Conservation (phyloP, 2,888 invertebrate genomes). For the Pedicia rivosa region DNA sequence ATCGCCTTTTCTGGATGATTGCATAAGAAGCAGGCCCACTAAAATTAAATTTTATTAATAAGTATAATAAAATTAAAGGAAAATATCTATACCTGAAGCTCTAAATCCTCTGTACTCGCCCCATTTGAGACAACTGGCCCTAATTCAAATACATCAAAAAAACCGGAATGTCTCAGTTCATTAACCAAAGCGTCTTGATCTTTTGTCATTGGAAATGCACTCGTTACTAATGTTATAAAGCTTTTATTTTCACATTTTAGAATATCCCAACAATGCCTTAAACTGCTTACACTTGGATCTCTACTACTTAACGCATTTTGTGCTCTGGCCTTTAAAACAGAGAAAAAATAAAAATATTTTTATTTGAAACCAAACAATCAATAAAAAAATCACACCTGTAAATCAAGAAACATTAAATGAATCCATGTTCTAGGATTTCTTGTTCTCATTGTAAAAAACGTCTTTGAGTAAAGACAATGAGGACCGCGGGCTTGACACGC, state of each 20-base stretch:
- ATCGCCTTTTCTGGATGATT: constrained; percentile 82
- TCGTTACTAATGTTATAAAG: constrained; percentile 79
- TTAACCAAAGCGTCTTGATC: constrained; percentile 76
- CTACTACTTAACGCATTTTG: constrained; percentile 62
- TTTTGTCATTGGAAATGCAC: constrained; percentile 63
- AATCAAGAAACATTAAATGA: constrained; percentile 88
- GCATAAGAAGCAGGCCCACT: constrained; percentile 89
- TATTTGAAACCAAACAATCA: constrained; percentile 4
- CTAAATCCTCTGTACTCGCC: constrained; percentile 2
- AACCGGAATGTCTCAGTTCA: constrained; percentile 72
- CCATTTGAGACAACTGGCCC: constrained; percentile 2
- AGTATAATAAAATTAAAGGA: too few relatives aligned
- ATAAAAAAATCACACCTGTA: constrained; percentile 43
- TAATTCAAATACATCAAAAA: constrained; percentile 79
- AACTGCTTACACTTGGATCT: constrained; percentile 64
- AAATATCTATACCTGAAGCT: neutral
- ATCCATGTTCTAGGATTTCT: constrained; percentile 82
- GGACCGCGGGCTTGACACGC: constrained; percentile 70
- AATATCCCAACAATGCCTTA: constrained; percentile 90
- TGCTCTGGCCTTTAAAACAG: constrained; percentile 42
- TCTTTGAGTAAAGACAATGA: constrained; percentile 74
- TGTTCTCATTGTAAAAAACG: constrained; percentile 62
- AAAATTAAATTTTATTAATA: constrained; percentile 26
- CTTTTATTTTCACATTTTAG: constrained; percentile 81
- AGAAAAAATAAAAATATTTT: neutral